Evolutionary conservation across 2,888 invertebrate genomes (phyloP).

Genomic region (Taenaris catops): DNA sequence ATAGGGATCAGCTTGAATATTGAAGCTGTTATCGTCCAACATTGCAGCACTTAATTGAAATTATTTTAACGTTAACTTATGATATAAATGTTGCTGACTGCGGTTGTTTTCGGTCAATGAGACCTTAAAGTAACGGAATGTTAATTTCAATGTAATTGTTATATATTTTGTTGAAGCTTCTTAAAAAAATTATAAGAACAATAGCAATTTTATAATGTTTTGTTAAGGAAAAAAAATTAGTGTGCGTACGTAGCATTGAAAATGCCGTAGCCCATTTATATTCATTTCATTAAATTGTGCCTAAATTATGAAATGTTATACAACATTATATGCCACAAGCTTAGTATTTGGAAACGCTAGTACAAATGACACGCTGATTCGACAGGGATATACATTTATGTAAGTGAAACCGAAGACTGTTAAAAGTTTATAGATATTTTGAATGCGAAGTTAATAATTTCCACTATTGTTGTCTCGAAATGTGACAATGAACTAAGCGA

Average conservation of each 20-base stretch:
- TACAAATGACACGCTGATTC: constrained; percentile 70
- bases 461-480: constrained; percentile 42
- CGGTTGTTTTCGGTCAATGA: constrained; percentile 23
- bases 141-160: constrained; percentile 25
- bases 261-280: constrained; percentile 22
- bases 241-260: constrained; percentile 13
- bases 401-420: constrained; percentile 77
- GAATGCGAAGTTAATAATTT: constrained; percentile 42
- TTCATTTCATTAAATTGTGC: constrained; percentile 39
- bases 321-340: constrained; percentile 33
- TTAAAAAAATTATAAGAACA: constrained; percentile 24
- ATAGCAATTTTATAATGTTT: constrained; percentile 16
- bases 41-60: no score
- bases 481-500: constrained; percentile 44
- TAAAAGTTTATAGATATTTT: constrained; percentile 70
- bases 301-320: constrained; percentile 24
- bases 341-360: constrained; percentile 61
- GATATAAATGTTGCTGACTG: constrained; percentile 11
- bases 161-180: constrained; percentile 30
- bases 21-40: no score
- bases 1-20: no score
- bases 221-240: constrained; percentile 4
- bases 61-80: background rate
- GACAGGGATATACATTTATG: constrained; percentile 69
- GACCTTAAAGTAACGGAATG: constrained; percentile 20